phyloP scores from a whole-genome alignment of 2,888 invertebrate genomes.

The Aplocera efformata region DNA sequence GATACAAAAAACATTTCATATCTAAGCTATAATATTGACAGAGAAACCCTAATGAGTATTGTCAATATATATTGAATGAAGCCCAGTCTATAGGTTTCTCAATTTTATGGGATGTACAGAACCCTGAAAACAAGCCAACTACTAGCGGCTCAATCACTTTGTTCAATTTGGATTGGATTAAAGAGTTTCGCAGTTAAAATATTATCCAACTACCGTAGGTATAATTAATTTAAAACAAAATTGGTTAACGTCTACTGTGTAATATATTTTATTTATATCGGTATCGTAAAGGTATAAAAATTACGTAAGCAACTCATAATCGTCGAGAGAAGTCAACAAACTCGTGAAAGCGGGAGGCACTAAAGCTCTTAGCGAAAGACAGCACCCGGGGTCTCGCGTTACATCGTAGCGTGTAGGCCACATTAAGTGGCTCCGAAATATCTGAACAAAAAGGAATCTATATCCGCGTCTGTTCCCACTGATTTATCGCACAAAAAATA shows the following conservation, averaged over 20 bases:
- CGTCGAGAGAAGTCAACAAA: slow-evolving; percentile 51
- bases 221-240: slow-evolving; percentile 19
- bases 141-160: background rate
- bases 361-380: slow-evolving; percentile 68
- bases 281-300: slow-evolving; percentile 26
- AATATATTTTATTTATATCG: slow-evolving; percentile 23
- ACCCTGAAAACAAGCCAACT: background rate
- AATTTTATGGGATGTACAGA: no score
- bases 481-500: no score
- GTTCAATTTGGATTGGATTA: background rate
- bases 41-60: no score
- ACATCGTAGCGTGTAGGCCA: slow-evolving; percentile 28
- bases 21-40: no score
- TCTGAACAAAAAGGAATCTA: no score
- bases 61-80: no score
- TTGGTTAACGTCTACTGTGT: slow-evolving; percentile 17
- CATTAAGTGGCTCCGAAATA: no score
- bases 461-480: no score
- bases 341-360: slow-evolving; percentile 57
- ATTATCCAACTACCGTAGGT: slow-evolving; percentile 5
- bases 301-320: slow-evolving; percentile 29
- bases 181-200: slow-evolving; percentile 1
- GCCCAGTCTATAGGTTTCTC: no score
- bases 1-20: no score
- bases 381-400: slow-evolving; percentile 60